These are phyloP conservation scores for Andrena bucephala DNA, from an alignment of 2,888 invertebrate species.

Conservation along the genomic window DNA sequence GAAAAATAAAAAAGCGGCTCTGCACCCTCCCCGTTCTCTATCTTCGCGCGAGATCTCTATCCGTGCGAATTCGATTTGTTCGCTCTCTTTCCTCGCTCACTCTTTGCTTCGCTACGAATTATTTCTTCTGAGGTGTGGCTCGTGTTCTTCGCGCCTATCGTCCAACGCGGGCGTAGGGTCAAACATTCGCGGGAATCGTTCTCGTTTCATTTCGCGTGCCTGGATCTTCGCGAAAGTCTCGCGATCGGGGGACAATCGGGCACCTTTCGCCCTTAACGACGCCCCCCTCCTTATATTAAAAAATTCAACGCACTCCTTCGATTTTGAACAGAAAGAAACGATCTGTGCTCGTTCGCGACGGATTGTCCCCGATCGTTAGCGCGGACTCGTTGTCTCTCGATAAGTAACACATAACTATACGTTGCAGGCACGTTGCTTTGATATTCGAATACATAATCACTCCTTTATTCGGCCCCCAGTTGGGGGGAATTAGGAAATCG, in stretches of 20 bases:
- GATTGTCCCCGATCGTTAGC: conserved; percentile 15
- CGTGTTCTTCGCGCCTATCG: conserved; percentile 15
- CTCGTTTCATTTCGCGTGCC: not conserved
- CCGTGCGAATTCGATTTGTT: conserved; percentile 8
- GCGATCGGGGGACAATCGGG: not conserved
- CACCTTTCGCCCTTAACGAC: not conserved
- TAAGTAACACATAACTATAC: conserved; percentile 48
- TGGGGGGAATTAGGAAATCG: not conserved
- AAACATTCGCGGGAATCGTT: not conserved
- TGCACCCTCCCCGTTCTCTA: conserved; percentile 29
- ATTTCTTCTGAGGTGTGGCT: conserved; percentile 26
- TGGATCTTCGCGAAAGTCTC: not conserved
- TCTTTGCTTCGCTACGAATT: not conserved
- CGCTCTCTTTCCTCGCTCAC: not conserved
- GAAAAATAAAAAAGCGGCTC: conserved; percentile 59
- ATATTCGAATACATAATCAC: conserved; percentile 58
- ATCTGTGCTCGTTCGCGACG: not conserved
- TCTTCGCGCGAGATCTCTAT: not conserved
- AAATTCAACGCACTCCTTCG: not conserved
- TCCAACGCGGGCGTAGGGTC: not conserved
- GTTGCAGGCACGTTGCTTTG: conserved; percentile 75
- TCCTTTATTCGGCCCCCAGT: not conserved
- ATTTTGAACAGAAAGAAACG: not conserved
- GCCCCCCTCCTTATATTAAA: not conserved
- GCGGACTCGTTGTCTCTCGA: conserved; percentile 38